Base-by-base conservation (phyloP, 2,888 invertebrate genomes). In the Cynaeus angustus region DNA sequence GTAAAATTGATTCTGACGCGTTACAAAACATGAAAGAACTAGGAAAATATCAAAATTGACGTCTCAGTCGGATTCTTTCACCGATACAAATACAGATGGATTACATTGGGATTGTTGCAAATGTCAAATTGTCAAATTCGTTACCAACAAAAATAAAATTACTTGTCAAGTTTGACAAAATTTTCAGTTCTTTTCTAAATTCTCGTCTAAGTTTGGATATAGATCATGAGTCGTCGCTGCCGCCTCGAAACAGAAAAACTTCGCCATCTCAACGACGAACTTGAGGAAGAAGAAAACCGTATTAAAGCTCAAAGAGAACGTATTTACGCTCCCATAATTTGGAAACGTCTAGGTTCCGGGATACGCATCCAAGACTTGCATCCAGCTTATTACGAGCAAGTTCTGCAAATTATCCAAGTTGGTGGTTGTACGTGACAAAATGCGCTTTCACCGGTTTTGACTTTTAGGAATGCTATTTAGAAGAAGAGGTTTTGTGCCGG, bases 281-380 rank as follows among this genome's bases (percentile, higher is more conserved):
- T 81, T 1, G 77, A 80, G 64, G 82, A 82, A 14, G 83, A 82
- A 68, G 79, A 81, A 43, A 82, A 83, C 41, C 80, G 80, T 68
- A 46, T 61, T 73, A 65, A 62, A 70, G 71, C 50, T 37, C 72
- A 66, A 21, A 70, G 71, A 67, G 76, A 80, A 69, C 72, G 76
- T 50, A 81, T 83, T 45, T 81, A 78, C 64, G 80, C 79, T 0
- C 83, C 84, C 0, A 48, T 84, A 7, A 67, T 81, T 28, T 84
- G 84, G 85, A 77, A 77, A 41, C 73, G 78, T 26, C 70, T 83
- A 12, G 73, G 74, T 3, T 75, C 72, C 5, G 83, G 83, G 2
- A 79, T 83, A 50, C 76, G 75, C 66, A 83, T 85, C 38, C 77
- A 81, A 70, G 85, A 85, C 73, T 58, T 84, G 16, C 78, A 80